Percentiles rank a stretch among this genome's conserved stretches.
phyloP scores from a whole-genome alignment of 1,140 invertebrate species.

The Euura saliciscinereae region DNA sequence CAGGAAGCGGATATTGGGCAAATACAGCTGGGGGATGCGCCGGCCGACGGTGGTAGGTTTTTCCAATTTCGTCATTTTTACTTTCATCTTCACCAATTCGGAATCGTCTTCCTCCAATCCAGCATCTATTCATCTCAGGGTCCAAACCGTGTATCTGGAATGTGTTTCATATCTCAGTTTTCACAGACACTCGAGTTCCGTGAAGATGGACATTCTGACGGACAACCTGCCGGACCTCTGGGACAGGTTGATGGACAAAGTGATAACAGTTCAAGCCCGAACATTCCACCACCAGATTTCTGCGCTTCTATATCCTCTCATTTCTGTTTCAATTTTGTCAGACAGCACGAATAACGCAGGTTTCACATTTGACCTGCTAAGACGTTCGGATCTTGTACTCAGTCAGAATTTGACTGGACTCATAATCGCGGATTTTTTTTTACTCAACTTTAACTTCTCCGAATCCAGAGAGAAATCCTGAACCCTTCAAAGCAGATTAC shows the following conservation, averaged over 20 bases:
- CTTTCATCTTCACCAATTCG: too few species aligned
- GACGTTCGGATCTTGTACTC: too few species aligned
- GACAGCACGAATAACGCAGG: too few species aligned
- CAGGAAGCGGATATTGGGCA: slow-evolving; percentile 47
- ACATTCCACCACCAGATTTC: not conserved
- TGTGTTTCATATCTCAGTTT: slow-evolving; percentile 10
- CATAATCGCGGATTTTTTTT: too few species aligned
- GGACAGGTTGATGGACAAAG: not conserved
- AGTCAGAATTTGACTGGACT: too few species aligned
- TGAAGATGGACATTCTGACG: not conserved
- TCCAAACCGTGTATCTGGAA: not conserved
- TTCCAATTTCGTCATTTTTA: not conserved
- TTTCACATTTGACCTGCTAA: too few species aligned
- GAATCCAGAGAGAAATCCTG: too few species aligned
- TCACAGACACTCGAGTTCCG: not conserved
- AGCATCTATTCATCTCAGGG: not conserved
- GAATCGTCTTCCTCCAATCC: not conserved
- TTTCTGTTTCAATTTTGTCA: too few species aligned
- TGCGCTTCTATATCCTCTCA: not conserved
- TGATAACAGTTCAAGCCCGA: not conserved
- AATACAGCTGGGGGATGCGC: slow-evolving; percentile 49
- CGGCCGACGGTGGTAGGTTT: slow-evolving; percentile 8
- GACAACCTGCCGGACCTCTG: not conserved
- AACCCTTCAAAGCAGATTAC: too few species aligned
- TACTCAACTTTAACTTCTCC: too few species aligned